Base-by-base conservation (phyloP, 2,888 invertebrate genomes). In the Apamea epomidion region DNA sequence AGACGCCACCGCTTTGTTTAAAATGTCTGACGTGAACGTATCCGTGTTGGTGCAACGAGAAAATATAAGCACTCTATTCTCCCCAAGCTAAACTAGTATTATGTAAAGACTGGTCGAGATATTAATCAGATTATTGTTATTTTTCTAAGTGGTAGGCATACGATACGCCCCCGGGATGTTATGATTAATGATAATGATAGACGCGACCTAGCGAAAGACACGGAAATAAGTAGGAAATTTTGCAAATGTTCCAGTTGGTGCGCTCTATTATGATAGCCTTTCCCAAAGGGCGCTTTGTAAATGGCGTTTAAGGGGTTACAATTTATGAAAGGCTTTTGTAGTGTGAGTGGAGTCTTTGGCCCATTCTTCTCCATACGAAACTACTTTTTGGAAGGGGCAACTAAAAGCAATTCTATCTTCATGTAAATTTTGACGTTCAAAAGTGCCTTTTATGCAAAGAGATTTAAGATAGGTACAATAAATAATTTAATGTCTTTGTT, bases 121-220 rank as follows among this genome's bases (percentile, higher is more conserved):
- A 45, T n/a, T 65, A 73, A 84, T 80, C 62, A 18, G 58, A 83
- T 75, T 64, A 76, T 69, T 60, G 72, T 73, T 75, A 48, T 51
- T 75, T 80, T 82, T 48, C 45, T n/a, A 71, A 83, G 78, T 45
- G 71, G 68, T 64, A 62, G 80, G 80, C 68, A 79, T 51, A 21
- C 29, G 4, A 2, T 45, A 80, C 80, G 69, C 45, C 75, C 54
- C n/a, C 69, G 25, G 37, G 32, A 51, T 54, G 51, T 42, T 65
- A 68, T 84, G 80, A 83, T 75, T 60, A 64, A 80, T 73, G 71
- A 37, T 68, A 45, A n/a, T n/a, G n/a, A n/a, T n/a, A n/a, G 37
- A 12, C 4, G 10, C 18, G 69, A 32, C 48, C 48, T 51, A 70
- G 42, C 8, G 18, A 4, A 10, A 7, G 16, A n/a, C 10, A 18